A percentile compares a stretch with the other conserved stretches of the same genome.
These are phyloP conservation scores for Hyles lineata DNA, from an alignment of 2,888 invertebrate genomes.

Conservation along the genomic window DNA sequence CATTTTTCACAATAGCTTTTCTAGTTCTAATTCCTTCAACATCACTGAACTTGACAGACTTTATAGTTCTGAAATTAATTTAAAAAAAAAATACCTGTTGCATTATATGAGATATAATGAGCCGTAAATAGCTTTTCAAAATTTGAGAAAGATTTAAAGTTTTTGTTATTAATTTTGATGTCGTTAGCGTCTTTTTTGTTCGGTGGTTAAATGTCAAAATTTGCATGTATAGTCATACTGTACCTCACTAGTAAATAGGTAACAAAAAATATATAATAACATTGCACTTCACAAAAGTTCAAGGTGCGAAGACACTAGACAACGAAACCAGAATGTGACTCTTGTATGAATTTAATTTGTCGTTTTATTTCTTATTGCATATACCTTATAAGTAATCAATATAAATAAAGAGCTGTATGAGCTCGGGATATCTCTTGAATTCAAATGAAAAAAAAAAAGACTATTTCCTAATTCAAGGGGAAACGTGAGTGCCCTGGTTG, in stretches of 20 bases:
- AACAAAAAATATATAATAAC: slow-evolving; percentile 1
- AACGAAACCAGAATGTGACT: neutral
- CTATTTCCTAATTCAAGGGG: too few relatives aligned
- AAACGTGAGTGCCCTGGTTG: too few relatives aligned
- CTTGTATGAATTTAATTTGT: neutral
- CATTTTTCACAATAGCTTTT: neutral
- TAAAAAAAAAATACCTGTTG: neutral
- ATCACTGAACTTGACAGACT: neutral
- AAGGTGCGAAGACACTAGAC: neutral
- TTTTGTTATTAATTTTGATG: neutral
- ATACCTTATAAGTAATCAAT: neutral
- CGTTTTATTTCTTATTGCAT: neutral
- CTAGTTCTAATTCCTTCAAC: neutral
- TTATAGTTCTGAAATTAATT: neutral
- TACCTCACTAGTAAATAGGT: neutral
- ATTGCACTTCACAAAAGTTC: slow-evolving; percentile 10
- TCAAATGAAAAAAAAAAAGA: too few relatives aligned
- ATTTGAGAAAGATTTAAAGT: neutral
- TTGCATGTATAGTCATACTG: neutral
- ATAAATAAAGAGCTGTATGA: neutral
- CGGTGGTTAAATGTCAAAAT: neutral
- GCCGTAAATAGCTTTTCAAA: neutral
- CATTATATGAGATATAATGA: neutral
- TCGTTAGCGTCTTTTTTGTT: slow-evolving; percentile 3
- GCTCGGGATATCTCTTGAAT: too few relatives aligned